Conservation (phyloP, 2,888 invertebrate genomes). For the Xylota segnis region DNA sequence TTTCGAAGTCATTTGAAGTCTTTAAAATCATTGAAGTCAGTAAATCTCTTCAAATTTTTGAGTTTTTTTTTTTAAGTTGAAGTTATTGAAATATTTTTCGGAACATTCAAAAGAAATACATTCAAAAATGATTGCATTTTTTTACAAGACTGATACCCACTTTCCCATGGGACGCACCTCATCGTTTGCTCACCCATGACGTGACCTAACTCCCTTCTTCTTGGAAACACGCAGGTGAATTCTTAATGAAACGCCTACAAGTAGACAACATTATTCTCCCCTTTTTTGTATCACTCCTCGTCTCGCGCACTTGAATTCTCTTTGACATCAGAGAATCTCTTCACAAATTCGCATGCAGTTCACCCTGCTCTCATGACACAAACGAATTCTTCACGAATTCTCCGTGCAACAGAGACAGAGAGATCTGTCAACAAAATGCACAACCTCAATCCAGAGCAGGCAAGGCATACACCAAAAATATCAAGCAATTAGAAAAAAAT, state of each 20-base stretch:
- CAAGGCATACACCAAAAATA: not conserved
- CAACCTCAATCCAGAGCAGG: slow-evolving; percentile 2
- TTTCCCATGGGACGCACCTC: not conserved
- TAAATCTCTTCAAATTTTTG: too few relatives aligned
- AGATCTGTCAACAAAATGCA: not conserved
- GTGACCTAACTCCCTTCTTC: not conserved
- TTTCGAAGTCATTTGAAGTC: too few relatives aligned
- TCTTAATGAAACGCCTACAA: not conserved
- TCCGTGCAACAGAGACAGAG: slow-evolving; percentile 2
- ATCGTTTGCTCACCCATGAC: not conserved
- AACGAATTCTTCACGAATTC: not conserved
- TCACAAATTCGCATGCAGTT: not conserved
- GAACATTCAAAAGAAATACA: too few relatives aligned
- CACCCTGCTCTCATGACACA: not conserved
- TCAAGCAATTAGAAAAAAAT: slow-evolving; percentile 1
- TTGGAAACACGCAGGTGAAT: not conserved
- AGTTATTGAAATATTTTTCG: too few relatives aligned
- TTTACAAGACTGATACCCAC: too few relatives aligned
- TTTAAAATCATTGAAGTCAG: too few relatives aligned
- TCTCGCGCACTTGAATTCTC: not conserved
- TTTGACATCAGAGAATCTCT: not conserved
- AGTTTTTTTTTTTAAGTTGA: too few relatives aligned
- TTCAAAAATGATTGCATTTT: too few relatives aligned
- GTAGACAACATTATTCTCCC: not conserved
- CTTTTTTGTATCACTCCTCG: not conserved